Percentiles rank a stretch among this genome's conserved stretches.
phyloP scores from a whole-genome alignment of 2,888 invertebrate genomes.

The Himalopsyche tibetana region DNA sequence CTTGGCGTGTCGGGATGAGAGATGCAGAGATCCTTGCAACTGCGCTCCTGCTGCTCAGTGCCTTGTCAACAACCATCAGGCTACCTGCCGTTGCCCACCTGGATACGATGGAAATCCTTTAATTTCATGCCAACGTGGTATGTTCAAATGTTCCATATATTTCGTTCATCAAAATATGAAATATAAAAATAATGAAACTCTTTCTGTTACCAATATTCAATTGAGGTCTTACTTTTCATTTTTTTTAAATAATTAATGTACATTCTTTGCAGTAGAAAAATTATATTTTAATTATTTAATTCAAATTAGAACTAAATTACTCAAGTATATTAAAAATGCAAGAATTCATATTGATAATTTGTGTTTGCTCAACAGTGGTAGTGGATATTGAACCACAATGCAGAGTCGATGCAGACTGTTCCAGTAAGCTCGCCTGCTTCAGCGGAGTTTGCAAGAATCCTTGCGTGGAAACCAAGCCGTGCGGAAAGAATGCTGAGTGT shows the following conservation, averaged over 20 bases:
- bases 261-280: too few relatives aligned
- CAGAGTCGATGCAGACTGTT: constrained; percentile 88
- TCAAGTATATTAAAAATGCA: too few relatives aligned
- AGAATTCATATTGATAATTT: constrained; percentile 50
- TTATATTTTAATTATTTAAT: too few relatives aligned
- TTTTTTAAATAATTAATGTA: too few relatives aligned
- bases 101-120: constrained; percentile 89
- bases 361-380: constrained; percentile 71
- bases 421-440: constrained; percentile 90
- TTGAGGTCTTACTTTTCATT: too few relatives aligned
- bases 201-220: too few relatives aligned
- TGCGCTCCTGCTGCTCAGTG: constrained; percentile 89
- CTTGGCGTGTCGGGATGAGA: constrained; percentile 86
- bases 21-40: constrained; percentile 90
- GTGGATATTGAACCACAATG: constrained; percentile 80
- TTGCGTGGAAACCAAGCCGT: constrained; percentile 86
- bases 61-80: constrained; percentile 84
- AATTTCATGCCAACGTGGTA: constrained; percentile 80
- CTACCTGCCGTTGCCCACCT: constrained; percentile 88
- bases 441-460: constrained; percentile 88
- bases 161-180: too few relatives aligned
- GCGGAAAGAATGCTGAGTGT: constrained; percentile 88
- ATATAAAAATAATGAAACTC: too few relatives aligned
- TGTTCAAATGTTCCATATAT: constrained; percentile 60
- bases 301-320: too few relatives aligned